Evolutionary conservation across 2,797 vertebrate species (phyloP), one percentile per base, ranked within the genome.

Genomic region (Aselliscus stoliczkanus): DNA sequence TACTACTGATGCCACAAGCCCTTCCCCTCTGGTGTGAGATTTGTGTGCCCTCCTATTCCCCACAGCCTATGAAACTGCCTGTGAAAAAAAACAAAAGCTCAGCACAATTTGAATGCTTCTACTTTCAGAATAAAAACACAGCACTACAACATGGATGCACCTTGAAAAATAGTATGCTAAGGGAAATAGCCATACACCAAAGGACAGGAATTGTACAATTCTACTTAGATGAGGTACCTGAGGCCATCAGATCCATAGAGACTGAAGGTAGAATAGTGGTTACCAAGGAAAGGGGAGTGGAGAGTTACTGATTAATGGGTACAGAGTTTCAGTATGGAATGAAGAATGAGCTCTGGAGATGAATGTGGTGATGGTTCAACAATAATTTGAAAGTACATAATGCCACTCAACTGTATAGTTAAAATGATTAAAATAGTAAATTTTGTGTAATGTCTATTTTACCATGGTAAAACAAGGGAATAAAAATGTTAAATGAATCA

Each of bases 151-250:
- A 58, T 44, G 31, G 31, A 77, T 76, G 27, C 62, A 52, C 18
- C 47, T 62, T 88, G 62, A 91, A 93, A 94, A 42, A 89, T 21
- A 58, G 52, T 27, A 81, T 58, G 64, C 47, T 90, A 88, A 62
- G n/a, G 42, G 31, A 91, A 86, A 80, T 7, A 84, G 25, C 21
- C 34, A 21, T 42, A 70, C 29, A 44, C 17, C 7, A 80, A 90
- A 79, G 34, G n/a, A 39, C 62, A 83, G 29, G 20, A 73, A n/a
- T 12, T 34, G 10, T 56, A 39, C 42, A 12, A 77, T 87, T 81
- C n/a, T 4, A 27, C 60, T 50, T 91, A 54, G 4, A 79, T 52
- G 37, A 65, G 17, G n/a, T 58, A 39, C 64, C 20, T 20, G 54
- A 52, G 87, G 42, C 44, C 58, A 12, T 67, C 60, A 81, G 72